These are phyloP conservation scores for Talpa occidentalis DNA, from an alignment of 2,113 vertebrate genomes.

Conservation along the genomic window DNA sequence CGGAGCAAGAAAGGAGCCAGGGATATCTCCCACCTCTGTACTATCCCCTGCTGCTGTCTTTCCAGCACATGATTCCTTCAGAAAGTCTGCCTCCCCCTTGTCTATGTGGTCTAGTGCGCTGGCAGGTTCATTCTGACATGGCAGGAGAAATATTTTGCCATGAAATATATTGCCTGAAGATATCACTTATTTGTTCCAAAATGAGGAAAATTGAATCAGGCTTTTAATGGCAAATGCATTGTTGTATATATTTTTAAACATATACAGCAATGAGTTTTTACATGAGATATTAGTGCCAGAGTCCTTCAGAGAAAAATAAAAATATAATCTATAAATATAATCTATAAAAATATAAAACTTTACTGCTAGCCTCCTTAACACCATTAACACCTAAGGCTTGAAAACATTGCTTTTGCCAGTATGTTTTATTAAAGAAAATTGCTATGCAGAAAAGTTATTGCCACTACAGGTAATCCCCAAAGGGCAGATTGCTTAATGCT, in stretches of 20 bases:
- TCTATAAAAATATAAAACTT: no score
- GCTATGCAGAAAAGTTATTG: neutral
- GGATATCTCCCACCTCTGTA: fast-evolving
- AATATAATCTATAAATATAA: no score
- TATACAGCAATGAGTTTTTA: neutral
- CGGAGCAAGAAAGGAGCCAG: neutral
- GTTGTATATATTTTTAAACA: neutral
- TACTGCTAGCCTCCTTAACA: neutral
- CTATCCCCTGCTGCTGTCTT: fast-evolving
- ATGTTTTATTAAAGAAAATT: neutral
- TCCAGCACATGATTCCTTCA: fast-evolving
- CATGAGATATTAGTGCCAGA: neutral
- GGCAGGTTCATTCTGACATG: no score
- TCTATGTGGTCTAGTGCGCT: fast-evolving
- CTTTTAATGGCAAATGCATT: neutral
- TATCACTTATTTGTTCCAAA: neutral
- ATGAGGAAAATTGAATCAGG: neutral
- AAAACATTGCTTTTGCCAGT: neutral
- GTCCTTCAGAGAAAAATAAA: neutral
- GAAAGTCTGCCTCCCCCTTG: neutral
- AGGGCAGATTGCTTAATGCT: neutral
- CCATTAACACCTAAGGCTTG: neutral
- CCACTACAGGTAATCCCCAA: neutral
- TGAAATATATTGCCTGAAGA: neutral
- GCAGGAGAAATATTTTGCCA: neutral